Conservation (phyloP, 2,797 vertebrate species). For the Eulemur mongoz region DNA sequence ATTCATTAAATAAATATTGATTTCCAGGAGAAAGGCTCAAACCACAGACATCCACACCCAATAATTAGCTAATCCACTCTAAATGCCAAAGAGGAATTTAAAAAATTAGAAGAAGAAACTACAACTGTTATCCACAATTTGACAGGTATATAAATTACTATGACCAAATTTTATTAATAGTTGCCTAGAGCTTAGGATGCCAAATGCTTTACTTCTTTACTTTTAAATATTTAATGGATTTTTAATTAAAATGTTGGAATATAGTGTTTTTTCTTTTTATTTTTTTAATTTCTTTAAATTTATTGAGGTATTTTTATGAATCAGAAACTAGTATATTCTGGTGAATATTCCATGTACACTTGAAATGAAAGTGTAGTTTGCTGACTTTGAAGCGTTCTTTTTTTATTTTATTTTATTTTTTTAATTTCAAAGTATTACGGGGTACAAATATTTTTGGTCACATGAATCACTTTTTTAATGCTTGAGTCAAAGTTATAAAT, state of each 20-base stretch:
- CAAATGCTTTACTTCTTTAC: neutral
- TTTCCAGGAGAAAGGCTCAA: conserved; percentile 54
- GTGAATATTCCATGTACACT: too few relatives aligned
- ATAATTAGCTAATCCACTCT: conserved; percentile 43
- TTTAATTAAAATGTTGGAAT: conserved; percentile 46
- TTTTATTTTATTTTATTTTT: too few relatives aligned
- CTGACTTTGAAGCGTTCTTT: too few relatives aligned
- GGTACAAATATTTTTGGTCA: too few relatives aligned
- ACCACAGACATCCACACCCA: conserved; percentile 31
- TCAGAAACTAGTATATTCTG: too few relatives aligned
- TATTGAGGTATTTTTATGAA: too few relatives aligned
- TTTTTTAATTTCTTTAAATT: too few relatives aligned
- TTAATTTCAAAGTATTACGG: too few relatives aligned
- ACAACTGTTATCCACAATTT: neutral
- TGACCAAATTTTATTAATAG: neutral
- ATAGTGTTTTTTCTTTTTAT: neutral
- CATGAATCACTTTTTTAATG: too few relatives aligned
- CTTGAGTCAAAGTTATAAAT: too few relatives aligned
- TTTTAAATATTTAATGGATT: conserved; percentile 33
- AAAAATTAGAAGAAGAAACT: neutral
- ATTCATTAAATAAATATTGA: conserved; percentile 56
- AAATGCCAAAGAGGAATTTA: conserved; percentile 33
- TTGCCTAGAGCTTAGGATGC: neutral
- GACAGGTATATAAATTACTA: neutral
- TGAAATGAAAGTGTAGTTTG: too few relatives aligned